phyloP scores from a whole-genome alignment of 2,888 invertebrate species.

The Zeuzera pyrina region DNA sequence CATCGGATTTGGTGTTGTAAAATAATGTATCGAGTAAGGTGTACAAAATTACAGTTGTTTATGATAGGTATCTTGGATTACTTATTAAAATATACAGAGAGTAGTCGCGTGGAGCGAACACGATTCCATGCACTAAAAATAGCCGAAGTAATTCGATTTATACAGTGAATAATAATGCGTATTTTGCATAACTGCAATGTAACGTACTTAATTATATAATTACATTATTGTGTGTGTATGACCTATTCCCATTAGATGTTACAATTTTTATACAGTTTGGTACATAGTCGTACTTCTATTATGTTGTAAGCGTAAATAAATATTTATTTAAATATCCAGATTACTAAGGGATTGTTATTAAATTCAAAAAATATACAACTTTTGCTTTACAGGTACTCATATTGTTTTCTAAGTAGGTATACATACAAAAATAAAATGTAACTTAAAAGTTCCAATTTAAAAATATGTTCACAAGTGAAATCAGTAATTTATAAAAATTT shows the following conservation, averaged over 20 bases:
- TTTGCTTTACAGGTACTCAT: too few species aligned
- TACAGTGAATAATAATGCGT: constrained; percentile 48
- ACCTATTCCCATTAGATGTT: constrained; percentile 34
- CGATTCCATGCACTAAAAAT: constrained; percentile 44
- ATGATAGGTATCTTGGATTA: constrained; percentile 52
- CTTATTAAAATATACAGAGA: neutral
- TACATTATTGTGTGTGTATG: constrained; percentile 31
- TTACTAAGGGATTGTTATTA: too few species aligned
- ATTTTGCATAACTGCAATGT: constrained; percentile 46
- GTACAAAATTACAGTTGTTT: constrained; percentile 69
- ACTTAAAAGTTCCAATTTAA: too few species aligned
- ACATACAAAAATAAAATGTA: too few species aligned
- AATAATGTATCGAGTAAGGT: constrained; percentile 59
- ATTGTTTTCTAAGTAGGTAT: too few species aligned
- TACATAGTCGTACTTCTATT: too few species aligned
- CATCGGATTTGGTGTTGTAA: constrained; percentile 55
- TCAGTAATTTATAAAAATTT: too few species aligned
- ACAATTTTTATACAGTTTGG: constrained; percentile 14
- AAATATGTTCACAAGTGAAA: too few species aligned
- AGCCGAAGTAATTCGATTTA: constrained; percentile 40
- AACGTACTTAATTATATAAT: too few species aligned
- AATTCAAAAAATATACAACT: too few species aligned
- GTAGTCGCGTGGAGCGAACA: constrained; percentile 31
- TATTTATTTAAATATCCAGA: too few species aligned
- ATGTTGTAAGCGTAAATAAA: too few species aligned